These are phyloP conservation scores for Tympanuchus pallidicinctus DNA, from an alignment of 2,113 vertebrate species.

Conservation along the genomic window DNA sequence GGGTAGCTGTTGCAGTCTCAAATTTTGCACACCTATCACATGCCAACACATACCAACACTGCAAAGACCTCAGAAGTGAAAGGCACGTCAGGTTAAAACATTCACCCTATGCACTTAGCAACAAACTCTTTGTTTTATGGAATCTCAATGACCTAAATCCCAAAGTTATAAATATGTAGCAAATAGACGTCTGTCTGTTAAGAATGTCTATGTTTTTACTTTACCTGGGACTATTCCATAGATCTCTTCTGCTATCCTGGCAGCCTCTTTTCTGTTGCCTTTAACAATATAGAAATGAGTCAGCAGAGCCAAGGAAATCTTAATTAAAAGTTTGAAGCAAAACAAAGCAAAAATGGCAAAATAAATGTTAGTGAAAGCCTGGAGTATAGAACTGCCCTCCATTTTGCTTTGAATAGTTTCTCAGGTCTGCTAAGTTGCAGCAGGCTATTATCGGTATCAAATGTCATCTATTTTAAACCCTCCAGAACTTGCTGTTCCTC, in stretches of 20 bases:
- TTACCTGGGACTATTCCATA: constrained; percentile 86
- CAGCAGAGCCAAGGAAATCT: constrained; percentile 83
- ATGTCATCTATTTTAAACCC: constrained; percentile 84
- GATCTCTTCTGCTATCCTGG: constrained; percentile 87
- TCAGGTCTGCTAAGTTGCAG: constrained; percentile 53
- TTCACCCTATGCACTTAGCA: background rate
- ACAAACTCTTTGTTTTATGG: background rate
- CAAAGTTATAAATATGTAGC: background rate
- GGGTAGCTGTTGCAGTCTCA: constrained; percentile 23
- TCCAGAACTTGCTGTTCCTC: constrained; percentile 71
- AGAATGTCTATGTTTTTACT: constrained; percentile 14
- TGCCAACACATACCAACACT: constrained; percentile 13
- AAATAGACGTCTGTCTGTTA: background rate
- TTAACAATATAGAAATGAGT: constrained; percentile 86
- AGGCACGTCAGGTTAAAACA: background rate
- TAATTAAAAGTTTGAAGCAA: constrained; percentile 86
- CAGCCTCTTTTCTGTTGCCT: constrained; percentile 86
- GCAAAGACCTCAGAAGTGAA: constrained; percentile 16
- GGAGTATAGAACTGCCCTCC: constrained; percentile 77
- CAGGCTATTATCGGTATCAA: constrained; percentile 72
- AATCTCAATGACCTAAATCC: background rate
- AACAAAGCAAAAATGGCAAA: constrained; percentile 84
- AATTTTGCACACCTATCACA: constrained; percentile 61
- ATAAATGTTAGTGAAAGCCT: constrained; percentile 80
- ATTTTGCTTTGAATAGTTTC: constrained; percentile 78